These are phyloP conservation scores for Diploscapter pachys DNA, from an alignment of 1,140 invertebrate species.

Conservation along the genomic window DNA sequence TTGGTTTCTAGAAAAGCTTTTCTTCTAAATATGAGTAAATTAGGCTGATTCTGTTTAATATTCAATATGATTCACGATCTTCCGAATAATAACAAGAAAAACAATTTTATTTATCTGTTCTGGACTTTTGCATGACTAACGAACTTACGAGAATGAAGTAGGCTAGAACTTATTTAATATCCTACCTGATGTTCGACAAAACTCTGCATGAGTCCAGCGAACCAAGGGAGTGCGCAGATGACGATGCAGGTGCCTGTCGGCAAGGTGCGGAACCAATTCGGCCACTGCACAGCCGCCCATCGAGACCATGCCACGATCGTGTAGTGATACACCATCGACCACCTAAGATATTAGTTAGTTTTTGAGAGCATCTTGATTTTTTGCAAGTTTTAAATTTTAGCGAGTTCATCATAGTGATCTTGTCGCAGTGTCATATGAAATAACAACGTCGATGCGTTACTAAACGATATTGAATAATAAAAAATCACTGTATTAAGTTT, in stretches of 20 bases:
- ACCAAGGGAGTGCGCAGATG: conserved; percentile 41
- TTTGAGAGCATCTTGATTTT: no score
- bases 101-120: no score
- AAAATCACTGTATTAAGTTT: conserved; percentile 6
- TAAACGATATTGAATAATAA: not conserved
- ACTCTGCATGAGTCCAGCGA: conserved; percentile 38
- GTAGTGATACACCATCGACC: conserved; percentile 43
- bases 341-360: not conserved
- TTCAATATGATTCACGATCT: no score
- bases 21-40: not conserved
- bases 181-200: conserved; percentile 42
- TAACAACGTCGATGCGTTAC: no score
- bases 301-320: conserved; percentile 44
- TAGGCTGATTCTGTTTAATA: not conserved
- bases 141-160: no score
- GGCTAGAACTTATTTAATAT: no score
- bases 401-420: no score
- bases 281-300: conserved; percentile 40
- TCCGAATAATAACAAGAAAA: no score
- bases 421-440: no score
- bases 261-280: conserved; percentile 41
- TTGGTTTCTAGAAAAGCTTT: not conserved
- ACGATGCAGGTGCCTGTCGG: conserved; percentile 30
- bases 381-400: no score
- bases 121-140: no score